Conservation (phyloP, 2,797 vertebrate species). For the Setipinna tenuifilis region DNA sequence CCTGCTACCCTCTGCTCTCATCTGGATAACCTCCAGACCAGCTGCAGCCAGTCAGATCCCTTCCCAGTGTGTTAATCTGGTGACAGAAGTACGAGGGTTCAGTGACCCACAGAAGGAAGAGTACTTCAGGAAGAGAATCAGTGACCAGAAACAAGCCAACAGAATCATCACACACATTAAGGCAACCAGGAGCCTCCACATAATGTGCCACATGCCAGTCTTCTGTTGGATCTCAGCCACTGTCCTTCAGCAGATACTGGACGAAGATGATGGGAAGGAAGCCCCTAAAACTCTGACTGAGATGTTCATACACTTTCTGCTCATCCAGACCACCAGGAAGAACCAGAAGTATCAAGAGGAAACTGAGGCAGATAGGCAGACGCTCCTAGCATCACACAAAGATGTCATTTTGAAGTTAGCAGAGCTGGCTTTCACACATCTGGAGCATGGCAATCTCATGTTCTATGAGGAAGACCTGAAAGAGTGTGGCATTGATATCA, state of each 20-base stretch:
- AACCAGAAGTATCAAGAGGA: slow-evolving; percentile 33
- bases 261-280: background rate
- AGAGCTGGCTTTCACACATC: slow-evolving; percentile 47
- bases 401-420: slow-evolving; percentile 42
- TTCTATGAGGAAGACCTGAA: slow-evolving; percentile 43
- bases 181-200: slow-evolving; percentile 45
- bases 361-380: background rate
- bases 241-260: slow-evolving; percentile 43
- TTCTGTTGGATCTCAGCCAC: slow-evolving; percentile 54
- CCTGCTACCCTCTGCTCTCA: slow-evolving; percentile 41
- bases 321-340: slow-evolving; percentile 42
- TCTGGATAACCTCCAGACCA: slow-evolving; percentile 55
- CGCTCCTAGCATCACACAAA: slow-evolving; percentile 14
- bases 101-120: slow-evolving; percentile 41
- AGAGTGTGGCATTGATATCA: slow-evolving; percentile 34
- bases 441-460: slow-evolving; percentile 38
- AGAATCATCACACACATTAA: slow-evolving; percentile 47
- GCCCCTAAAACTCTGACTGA: slow-evolving; percentile 48
- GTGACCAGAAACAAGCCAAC: slow-evolving; percentile 25
- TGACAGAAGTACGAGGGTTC: slow-evolving; percentile 48
- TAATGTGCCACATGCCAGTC: slow-evolving; percentile 58
- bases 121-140: slow-evolving; percentile 44
- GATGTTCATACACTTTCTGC: slow-evolving; percentile 51
- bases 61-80: slow-evolving; percentile 11
- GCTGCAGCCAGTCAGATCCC: slow-evolving; percentile 50